Base-by-base conservation (phyloP, 1,140 invertebrate genomes). In the Episyrphus balteatus region DNA sequence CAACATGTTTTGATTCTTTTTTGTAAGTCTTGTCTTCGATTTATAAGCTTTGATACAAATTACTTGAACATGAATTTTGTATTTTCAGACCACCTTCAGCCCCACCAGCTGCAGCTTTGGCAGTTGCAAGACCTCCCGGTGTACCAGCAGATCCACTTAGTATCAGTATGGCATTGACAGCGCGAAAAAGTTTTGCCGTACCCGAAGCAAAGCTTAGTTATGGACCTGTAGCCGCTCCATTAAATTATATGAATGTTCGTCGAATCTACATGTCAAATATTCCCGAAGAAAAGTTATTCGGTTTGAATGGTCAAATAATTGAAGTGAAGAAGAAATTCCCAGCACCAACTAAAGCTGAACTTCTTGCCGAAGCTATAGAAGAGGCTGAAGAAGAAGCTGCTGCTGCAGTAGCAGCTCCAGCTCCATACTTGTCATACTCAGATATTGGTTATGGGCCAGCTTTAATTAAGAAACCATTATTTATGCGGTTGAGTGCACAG, bases 121-220 rank as follows among this genome's bases (percentile, higher is more conserved):
- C 5, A 43, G 49, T 11, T 33, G 3, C 17, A 46, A 38, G 55
- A 61, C 36, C 50, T 58, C 13, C 56, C 53, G 3, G 42, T 5
- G 13, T 57, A 13, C 61, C 70, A 2, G 69, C 70, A 2, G 72
- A 73, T 56, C 65, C 72, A 17, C 67, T 73, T 5, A 73, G 72
- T n/a, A 53, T 73, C 12, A 53, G 59, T 17, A 21, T 72, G 21
- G 70, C 70, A 1, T 63, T 57, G 19, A 62, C 66, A 53, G 59
- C 68, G 21, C 60, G 50, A 38, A 60, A 54, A 51, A 56, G 50
- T 17, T 58, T 55, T 46, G 61, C 48, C 39, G 55, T 73, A 8
- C 61, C 68, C 0, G 72, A 73, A 49, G 68, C 62, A 12, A 68
- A 68, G 42, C 45, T 73, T 19, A 54, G 61, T 0, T 73, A 62